Conservation (phyloP, 2,888 invertebrate species). For the Drosophila pseudotalamancana region DNA sequence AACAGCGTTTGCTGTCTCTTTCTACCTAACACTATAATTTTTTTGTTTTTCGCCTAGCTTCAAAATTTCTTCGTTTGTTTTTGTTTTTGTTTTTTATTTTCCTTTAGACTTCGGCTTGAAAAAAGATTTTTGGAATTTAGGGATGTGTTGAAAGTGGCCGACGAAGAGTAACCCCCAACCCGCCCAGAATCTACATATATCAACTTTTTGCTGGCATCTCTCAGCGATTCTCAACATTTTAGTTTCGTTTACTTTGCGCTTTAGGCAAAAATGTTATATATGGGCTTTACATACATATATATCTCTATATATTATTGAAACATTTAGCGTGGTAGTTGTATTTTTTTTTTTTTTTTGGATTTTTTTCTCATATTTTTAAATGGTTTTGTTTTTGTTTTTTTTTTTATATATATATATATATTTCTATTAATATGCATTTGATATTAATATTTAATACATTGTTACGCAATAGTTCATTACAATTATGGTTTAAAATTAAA, state of each 20-base stretch:
- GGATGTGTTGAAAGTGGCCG: conserved; percentile 27
- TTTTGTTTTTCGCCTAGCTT: not conserved
- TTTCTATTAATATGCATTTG: conserved; percentile 71
- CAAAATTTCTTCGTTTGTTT: conserved; percentile 2
- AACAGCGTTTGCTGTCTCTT: conserved; percentile 7
- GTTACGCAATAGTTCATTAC: conserved; percentile 71
- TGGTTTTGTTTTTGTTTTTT: conserved; percentile 31
- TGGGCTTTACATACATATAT: conserved; percentile 58
- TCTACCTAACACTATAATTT: conserved; percentile 9
- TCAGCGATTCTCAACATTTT: conserved; percentile 28
- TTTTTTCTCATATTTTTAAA: conserved; percentile 43
- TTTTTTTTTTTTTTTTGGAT: conserved; percentile 32
- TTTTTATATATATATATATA: conserved; percentile 62
- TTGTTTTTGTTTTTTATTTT: not conserved
- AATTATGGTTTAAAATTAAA: conserved; percentile 65
- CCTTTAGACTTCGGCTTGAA: conserved; percentile 29
- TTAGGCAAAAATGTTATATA: conserved; percentile 42
- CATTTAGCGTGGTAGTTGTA: conserved; percentile 71
- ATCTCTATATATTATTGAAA: conserved; percentile 69
- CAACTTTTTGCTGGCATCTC: conserved; percentile 29
- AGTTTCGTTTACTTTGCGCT: conserved; percentile 32
- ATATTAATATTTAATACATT: conserved; percentile 77
- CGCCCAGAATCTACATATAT: conserved; percentile 18
- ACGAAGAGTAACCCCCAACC: conserved; percentile 29
- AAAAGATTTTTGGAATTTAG: conserved; percentile 46